Conservation (phyloP, 2,113 vertebrate genomes). For the Prunella fulvescens region DNA sequence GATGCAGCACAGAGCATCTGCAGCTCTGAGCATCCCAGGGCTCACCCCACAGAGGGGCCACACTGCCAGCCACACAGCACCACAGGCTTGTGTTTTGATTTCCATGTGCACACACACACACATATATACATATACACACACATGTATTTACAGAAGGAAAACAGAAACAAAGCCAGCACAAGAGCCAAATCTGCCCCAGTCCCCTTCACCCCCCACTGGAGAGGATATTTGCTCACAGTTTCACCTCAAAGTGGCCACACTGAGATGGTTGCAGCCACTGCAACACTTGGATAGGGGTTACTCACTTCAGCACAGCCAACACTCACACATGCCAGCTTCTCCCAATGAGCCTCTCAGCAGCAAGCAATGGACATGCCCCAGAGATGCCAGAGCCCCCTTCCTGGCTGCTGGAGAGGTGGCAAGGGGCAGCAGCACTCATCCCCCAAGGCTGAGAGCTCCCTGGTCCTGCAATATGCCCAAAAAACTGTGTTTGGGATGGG, state of each 20-base stretch:
- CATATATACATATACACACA: fast-evolving
- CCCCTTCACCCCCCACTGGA: not conserved
- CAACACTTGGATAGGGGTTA: not conserved
- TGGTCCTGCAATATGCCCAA: not conserved
- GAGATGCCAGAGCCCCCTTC: not conserved
- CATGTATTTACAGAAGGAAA: not conserved
- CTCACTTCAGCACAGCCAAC: fast-evolving
- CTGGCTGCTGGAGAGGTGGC: not conserved
- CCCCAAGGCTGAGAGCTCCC: fast-evolving
- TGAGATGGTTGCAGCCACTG: not conserved
- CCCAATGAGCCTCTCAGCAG: not conserved
- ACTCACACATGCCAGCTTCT: not conserved
- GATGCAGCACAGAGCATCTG: not conserved
- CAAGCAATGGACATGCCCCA: not conserved
- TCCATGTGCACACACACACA: not conserved
- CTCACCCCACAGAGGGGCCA: not conserved
- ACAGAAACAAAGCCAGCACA: not conserved
- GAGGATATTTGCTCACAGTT: not conserved
- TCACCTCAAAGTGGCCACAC: not conserved
- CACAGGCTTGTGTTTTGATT: not conserved
- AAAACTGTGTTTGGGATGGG: not conserved
- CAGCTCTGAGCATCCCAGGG: not conserved
- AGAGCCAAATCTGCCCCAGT: not conserved
- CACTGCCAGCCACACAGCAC: fast-evolving
- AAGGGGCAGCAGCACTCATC: not conserved